phyloP scores from a whole-genome alignment of 2,888 invertebrate species.

The Scaptomyza parva region DNA sequence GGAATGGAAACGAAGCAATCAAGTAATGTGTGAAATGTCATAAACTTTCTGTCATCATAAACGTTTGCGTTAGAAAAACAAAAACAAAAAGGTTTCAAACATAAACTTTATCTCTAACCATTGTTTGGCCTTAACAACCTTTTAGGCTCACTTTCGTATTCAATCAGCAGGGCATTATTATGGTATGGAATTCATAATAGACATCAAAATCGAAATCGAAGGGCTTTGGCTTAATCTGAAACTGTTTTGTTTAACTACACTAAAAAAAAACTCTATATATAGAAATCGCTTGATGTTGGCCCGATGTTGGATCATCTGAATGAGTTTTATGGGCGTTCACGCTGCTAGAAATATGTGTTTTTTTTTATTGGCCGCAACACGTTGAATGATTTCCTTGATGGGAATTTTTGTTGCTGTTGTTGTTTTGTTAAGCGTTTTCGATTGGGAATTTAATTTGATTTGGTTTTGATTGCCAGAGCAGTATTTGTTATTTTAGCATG shows the following conservation, averaged over 20 bases:
- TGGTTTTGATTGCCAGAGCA: slow-evolving; percentile 66
- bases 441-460: slow-evolving; percentile 52
- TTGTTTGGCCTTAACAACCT: slow-evolving; percentile 46
- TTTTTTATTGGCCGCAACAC: slow-evolving; percentile 57
- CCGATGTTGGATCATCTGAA: no score
- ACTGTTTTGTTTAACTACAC: slow-evolving; percentile 41
- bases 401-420: slow-evolving; percentile 26
- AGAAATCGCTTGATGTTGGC: slow-evolving; percentile 48
- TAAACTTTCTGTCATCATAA: slow-evolving; percentile 26
- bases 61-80: no score
- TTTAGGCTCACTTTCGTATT: slow-evolving; percentile 55
- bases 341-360: slow-evolving; percentile 24
- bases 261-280: slow-evolving; percentile 4
- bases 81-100: slow-evolving; percentile 15
- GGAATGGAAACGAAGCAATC: background rate
- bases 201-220: slow-evolving; percentile 35
- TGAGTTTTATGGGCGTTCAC: slow-evolving; percentile 59
- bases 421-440: slow-evolving; percentile 69
- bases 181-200: slow-evolving; percentile 65
- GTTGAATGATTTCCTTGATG: slow-evolving; percentile 71
- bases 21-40: slow-evolving; percentile 26
- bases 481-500: slow-evolving; percentile 78
- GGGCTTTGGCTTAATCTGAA: slow-evolving; percentile 37
- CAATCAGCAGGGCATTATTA: slow-evolving; percentile 60
- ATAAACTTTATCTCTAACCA: slow-evolving; percentile 35